Conservation (phyloP, 1,140 invertebrate genomes). For the Drosophila seguyi region DNA sequence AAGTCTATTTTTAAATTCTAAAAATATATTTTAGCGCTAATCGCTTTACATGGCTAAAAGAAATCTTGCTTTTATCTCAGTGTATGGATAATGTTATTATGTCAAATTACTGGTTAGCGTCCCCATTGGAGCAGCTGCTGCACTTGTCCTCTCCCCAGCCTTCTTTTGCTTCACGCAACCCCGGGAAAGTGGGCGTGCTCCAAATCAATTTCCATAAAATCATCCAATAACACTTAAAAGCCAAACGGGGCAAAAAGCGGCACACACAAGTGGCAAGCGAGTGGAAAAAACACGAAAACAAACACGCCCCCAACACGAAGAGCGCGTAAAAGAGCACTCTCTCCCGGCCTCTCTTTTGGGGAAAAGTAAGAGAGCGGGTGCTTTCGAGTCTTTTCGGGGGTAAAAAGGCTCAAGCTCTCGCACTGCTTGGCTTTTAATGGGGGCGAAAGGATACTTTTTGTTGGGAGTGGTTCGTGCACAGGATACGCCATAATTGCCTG, state of each 20-base stretch:
- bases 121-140: constrained; percentile 50
- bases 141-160: constrained; percentile 44
- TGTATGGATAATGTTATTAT: constrained; percentile 60
- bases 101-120: constrained; percentile 42
- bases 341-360: constrained; percentile 18
- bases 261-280: constrained; percentile 36
- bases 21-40: neutral
- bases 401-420: constrained; percentile 39
- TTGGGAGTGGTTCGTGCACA: constrained; percentile 64
- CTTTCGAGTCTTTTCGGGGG: constrained; percentile 50
- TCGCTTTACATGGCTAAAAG: neutral
- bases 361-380: constrained; percentile 49
- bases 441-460: constrained; percentile 62
- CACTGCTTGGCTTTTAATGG: constrained; percentile 34
- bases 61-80: constrained; percentile 4
- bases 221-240: constrained; percentile 80
- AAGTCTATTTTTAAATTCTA: neutral
- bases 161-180: constrained; percentile 3
- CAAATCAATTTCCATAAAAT: constrained; percentile 81
- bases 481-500: constrained; percentile 70
- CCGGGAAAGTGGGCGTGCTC: constrained; percentile 63
- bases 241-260: constrained; percentile 29
- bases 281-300: constrained; percentile 70
- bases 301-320: constrained; percentile 75
- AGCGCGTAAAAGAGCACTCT: constrained; percentile 31